Conservation (phyloP, 2,113 vertebrate genomes). For the Amphiprion percula region DNA sequence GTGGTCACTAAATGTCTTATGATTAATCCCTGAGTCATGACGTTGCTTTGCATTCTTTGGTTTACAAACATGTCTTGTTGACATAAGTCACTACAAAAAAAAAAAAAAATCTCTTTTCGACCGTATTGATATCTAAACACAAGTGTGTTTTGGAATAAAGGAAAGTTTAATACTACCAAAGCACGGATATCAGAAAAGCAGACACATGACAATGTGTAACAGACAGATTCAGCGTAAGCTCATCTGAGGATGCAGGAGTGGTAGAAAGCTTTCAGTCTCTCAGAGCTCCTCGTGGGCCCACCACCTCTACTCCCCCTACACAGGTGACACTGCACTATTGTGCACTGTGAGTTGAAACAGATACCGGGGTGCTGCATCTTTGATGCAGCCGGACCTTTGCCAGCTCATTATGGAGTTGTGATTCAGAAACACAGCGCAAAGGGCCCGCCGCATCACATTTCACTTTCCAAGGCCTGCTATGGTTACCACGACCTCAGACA, state of each 20-base stretch:
- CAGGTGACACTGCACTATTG: conserved; percentile 65
- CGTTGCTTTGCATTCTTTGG: neutral
- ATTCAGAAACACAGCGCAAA: conserved; percentile 81
- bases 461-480: conserved; percentile 87
- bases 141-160: no score
- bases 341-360: conserved; percentile 73
- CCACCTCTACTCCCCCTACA: conserved; percentile 24
- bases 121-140: no score
- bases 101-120: no score
- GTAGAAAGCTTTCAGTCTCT: conserved; percentile 30
- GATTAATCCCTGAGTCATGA: neutral
- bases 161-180: no score
- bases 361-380: conserved; percentile 82
- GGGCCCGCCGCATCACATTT: conserved; percentile 80
- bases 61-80: no score
- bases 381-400: conserved; percentile 74
- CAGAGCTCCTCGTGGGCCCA: neutral
- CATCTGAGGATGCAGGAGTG: conserved; percentile 10
- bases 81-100: no score
- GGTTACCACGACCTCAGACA: conserved; percentile 84
- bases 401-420: conserved; percentile 84
- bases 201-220: neutral
- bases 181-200: no score
- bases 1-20: conserved; percentile 30
- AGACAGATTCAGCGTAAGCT: neutral